Conservation (phyloP, 2,797 vertebrate genomes). For the Mergus octosetaceus region DNA sequence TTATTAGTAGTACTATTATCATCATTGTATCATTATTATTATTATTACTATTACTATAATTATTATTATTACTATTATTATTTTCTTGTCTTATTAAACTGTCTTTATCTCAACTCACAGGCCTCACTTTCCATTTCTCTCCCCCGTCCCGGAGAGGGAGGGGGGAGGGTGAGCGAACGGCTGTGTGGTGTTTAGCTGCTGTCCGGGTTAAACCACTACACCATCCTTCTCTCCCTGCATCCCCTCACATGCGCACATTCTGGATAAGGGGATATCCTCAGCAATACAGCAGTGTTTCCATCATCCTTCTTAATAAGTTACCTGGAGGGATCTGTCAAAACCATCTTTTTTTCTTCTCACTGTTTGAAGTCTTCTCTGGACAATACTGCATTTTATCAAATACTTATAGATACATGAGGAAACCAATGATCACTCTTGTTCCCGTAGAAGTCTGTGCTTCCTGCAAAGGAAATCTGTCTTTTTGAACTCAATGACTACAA, state of each 20-base stretch:
- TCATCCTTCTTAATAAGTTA: background rate
- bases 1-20: too few relatives aligned
- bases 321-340: background rate
- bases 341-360: background rate
- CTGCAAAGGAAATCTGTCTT: background rate
- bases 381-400: background rate
- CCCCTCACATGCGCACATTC: background rate
- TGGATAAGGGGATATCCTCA: background rate
- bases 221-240: background rate
- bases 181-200: too few relatives aligned
- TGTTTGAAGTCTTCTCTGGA: background rate
- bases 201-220: too few relatives aligned
- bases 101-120: too few relatives aligned
- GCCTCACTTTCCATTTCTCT: too few relatives aligned
- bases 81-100: too few relatives aligned
- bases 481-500: background rate
- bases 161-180: too few relatives aligned
- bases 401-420: background rate
- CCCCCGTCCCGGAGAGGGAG: too few relatives aligned
- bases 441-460: background rate
- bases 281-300: background rate
- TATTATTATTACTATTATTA: too few relatives aligned
- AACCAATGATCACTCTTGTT: background rate
- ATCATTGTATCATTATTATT: too few relatives aligned
- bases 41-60: too few relatives aligned